Base-by-base conservation (phyloP, 2,888 invertebrate species). In the Koerneria pararmatus region DNA sequence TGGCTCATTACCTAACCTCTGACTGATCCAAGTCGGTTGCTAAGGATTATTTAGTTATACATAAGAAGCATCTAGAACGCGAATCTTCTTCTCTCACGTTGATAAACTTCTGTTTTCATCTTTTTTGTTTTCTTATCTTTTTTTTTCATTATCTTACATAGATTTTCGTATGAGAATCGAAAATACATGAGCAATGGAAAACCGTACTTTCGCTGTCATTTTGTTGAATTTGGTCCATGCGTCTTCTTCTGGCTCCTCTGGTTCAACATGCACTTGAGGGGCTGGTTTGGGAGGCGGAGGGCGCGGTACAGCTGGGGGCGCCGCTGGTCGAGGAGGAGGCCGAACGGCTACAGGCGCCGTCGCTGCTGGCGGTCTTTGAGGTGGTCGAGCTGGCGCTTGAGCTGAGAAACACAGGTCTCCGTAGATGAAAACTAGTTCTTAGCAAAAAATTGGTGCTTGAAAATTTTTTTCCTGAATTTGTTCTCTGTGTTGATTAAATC, bases 201-300 rank as follows among this genome's bases (percentile, higher is more conserved):
- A 3, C 19, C 66, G 49, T 22, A 80, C 79, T 64, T 77, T 77
- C 57, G 78, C 80, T 6, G 78, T 80, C 82, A 82, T 82, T 54
- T 76, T 70, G 57, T 80, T 78, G 68, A 82, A 82, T 34, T 74
- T 68, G 11, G 80, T 75, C 82, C 82, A 82, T 5, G 82, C 76
- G 62, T 82, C 82, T 67, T 82, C 82, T 62, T 82, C 80, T n/a
- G 67, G 67, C 49, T 76, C 77, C 54, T 70, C 69, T 59, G 61
- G 49, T 69, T 66, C 22, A 51, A 57, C 19, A 41, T 67, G 64
- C 2, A 49, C 41, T 11, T 66, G 69, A 49, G 70, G 71, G 19
- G 71, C 63, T 1, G 76, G 75, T 51, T 69, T 51, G 54, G 76
- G 73, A 53, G 71, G 76, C 19, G 77, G 72, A 4, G 76, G 75